Conservation (phyloP, 2,797 vertebrate species). For the Chiloscyllium punctatum region DNA sequence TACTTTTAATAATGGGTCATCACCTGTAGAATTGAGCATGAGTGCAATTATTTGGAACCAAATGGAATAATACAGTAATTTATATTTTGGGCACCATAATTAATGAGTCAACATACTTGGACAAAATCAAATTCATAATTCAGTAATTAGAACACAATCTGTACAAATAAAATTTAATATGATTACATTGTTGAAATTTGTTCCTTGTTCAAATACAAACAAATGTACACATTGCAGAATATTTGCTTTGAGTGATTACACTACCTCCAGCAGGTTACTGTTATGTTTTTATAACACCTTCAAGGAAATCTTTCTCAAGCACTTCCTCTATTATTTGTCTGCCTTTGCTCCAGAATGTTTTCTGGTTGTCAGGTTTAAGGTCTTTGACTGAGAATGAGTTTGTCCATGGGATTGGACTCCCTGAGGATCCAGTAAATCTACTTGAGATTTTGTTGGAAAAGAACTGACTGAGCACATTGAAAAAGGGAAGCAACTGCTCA, state of each 20-base stretch:
- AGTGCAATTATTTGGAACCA: slow-evolving; percentile 53
- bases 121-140: slow-evolving; percentile 63
- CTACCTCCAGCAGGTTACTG: slow-evolving; percentile 41
- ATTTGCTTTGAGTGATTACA: slow-evolving; percentile 51
- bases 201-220: slow-evolving; percentile 70
- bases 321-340: slow-evolving; percentile 96
- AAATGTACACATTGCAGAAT: slow-evolving; percentile 62
- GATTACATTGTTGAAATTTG: slow-evolving; percentile 62
- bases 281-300: slow-evolving; percentile 92
- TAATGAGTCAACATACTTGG: slow-evolving; percentile 62
- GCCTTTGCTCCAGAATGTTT: slow-evolving; percentile 84
- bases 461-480: slow-evolving; percentile 90
- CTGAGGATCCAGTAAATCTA: slow-evolving; percentile 66
- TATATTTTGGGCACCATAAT: slow-evolving; percentile 62
- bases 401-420: slow-evolving; percentile 62
- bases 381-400: slow-evolving; percentile 72
- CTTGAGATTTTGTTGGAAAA: slow-evolving; percentile 91
- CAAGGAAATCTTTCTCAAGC: slow-evolving; percentile 97
- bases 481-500: slow-evolving; percentile 95
- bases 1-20: background rate
- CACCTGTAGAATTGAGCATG: background rate
- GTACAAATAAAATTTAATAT: slow-evolving; percentile 80
- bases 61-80: slow-evolving; percentile 64
- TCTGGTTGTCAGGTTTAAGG: slow-evolving; percentile 87
- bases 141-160: slow-evolving; percentile 76